These are phyloP conservation scores for Microcebus ravelobensis DNA, from an alignment of 2,113 vertebrate genomes.

Conservation along the genomic window DNA sequence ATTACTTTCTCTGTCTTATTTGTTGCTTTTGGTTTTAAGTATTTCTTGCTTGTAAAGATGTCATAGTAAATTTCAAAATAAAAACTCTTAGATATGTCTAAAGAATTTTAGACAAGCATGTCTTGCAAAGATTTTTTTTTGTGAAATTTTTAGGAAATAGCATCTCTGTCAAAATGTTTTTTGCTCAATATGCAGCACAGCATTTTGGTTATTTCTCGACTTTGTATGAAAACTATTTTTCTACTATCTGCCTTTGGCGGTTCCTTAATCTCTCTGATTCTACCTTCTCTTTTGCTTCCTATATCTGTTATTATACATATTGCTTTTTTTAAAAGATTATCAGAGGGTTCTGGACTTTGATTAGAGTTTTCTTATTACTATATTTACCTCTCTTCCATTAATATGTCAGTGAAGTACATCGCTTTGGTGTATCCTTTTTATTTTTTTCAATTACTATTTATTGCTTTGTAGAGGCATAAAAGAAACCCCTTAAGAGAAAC, in stretches of 20 bases:
- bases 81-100: background rate
- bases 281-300: background rate
- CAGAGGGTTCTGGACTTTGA: background rate
- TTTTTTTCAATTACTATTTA: background rate
- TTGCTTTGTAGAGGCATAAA: background rate
- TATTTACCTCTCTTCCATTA: background rate
- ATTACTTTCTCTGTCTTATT: background rate
- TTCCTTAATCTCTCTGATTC: slow-evolving; percentile 61
- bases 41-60: background rate
- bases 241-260: background rate
- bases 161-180: background rate
- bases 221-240: slow-evolving; percentile 28
- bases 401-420: background rate
- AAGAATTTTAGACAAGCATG: background rate
- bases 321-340: background rate
- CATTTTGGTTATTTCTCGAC: background rate
- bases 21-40: background rate
- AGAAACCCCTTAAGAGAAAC: background rate
- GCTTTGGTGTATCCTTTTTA: background rate
- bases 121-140: background rate
- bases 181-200: background rate
- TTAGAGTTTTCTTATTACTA: background rate
- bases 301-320: background rate
- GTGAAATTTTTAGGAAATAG: background rate
- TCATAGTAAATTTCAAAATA: background rate